Evolutionary conservation across 1,140 invertebrate species (phyloP).

Genomic region (Brachystomella parvula): DNA sequence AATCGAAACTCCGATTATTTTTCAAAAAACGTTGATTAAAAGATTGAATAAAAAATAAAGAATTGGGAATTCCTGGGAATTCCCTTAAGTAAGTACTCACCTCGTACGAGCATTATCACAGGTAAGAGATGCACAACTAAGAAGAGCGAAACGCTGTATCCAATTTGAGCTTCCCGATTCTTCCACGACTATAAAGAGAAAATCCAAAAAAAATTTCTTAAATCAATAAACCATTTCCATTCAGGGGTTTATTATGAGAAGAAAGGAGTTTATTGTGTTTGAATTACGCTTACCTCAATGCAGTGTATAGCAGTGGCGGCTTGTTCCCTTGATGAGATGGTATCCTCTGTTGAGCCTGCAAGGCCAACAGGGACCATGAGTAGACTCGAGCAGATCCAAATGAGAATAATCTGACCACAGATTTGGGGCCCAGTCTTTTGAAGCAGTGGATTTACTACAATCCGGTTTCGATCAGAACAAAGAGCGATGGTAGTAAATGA

Average conservation of each 20-base stretch:
- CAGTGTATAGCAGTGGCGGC: background rate
- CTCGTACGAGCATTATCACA: background rate
- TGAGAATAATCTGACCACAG: slow-evolving; percentile 13
- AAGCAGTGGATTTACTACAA: slow-evolving; percentile 22
- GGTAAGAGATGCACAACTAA: background rate
- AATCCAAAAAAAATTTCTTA: slow-evolving; percentile 12
- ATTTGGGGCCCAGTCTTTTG: slow-evolving; percentile 12
- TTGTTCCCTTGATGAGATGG: background rate
- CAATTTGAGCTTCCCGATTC: background rate
- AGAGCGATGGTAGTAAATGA: slow-evolving; percentile 23
- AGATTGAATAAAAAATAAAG: no score
- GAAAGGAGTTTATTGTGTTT: background rate
- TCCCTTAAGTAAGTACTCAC: background rate
- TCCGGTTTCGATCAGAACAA: slow-evolving; percentile 22
- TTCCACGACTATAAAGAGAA: background rate
- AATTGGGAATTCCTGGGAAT: no score
- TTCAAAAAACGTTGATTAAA: background rate
- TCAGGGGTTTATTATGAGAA: slow-evolving; percentile 4
- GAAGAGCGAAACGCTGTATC: background rate
- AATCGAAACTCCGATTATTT: background rate
- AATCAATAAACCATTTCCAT: slow-evolving; percentile 3
- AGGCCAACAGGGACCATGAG: slow-evolving; percentile 7
- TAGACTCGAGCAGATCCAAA: slow-evolving; percentile 15
- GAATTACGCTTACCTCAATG: slow-evolving; percentile 5
- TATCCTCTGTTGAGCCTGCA: slow-evolving; percentile 15